Percentiles rank a stretch among this genome's conserved stretches.
phyloP scores from a whole-genome alignment of 2,888 invertebrate genomes.

The Lottia gigantea region DNA sequence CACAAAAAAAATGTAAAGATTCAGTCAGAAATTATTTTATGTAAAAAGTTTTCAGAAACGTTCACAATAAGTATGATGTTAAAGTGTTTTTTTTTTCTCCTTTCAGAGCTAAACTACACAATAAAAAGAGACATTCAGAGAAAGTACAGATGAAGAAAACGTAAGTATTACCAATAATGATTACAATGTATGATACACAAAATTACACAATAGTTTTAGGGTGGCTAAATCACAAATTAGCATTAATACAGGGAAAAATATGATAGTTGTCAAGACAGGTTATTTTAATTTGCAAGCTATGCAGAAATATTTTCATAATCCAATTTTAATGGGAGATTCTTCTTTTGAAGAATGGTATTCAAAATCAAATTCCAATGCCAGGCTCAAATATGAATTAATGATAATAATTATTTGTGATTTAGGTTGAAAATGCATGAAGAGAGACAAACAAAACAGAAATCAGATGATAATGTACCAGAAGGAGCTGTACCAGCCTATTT shows the following conservation, averaged over 20 bases:
- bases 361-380: too few relatives aligned
- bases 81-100: slow-evolving; percentile 12
- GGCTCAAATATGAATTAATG: too few relatives aligned
- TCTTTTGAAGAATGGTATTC: too few relatives aligned
- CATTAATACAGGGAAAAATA: neutral
- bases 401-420: slow-evolving; percentile 3
- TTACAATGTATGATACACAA: too few relatives aligned
- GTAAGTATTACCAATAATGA: slow-evolving; percentile 39
- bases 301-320: neutral
- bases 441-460: slow-evolving; percentile 85
- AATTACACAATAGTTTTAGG: too few relatives aligned
- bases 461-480: slow-evolving; percentile 78
- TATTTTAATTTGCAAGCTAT: neutral
- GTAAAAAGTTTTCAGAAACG: neutral
- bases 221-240: too few relatives aligned
- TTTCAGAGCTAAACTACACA: slow-evolving; percentile 88
- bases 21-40: neutral
- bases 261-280: neutral
- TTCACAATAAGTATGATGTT: neutral
- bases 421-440: slow-evolving; percentile 94
- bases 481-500: slow-evolving; percentile 96
- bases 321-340: too few relatives aligned
- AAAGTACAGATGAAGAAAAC: slow-evolving; percentile 99
- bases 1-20: neutral
- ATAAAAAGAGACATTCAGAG: slow-evolving; percentile 95